Percentiles rank a stretch among this genome's conserved stretches.
phyloP scores from a whole-genome alignment of 1,140 invertebrate genomes.

The Heliothis virescens region DNA sequence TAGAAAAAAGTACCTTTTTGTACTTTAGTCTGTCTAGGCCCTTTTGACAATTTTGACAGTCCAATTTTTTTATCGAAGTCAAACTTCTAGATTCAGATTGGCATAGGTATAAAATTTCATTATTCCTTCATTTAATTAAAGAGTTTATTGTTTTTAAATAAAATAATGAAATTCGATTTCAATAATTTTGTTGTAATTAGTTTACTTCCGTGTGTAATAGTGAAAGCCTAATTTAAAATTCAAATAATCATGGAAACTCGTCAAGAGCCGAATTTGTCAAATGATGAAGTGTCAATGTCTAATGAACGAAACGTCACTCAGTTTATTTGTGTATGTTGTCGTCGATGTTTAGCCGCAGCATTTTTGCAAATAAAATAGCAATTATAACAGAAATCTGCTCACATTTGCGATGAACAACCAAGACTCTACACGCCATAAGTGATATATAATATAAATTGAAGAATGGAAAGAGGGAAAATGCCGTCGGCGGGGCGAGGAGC shows the following conservation, averaged over 20 bases:
- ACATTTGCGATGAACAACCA: not conserved
- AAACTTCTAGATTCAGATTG: not conserved
- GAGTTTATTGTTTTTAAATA: too few species aligned
- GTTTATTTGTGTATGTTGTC: slow-evolving; percentile 30
- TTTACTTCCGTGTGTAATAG: too few species aligned
- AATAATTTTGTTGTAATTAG: too few species aligned
- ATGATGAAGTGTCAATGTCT: not conserved
- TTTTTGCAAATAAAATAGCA: slow-evolving; percentile 6
- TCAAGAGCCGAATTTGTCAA: too few species aligned
- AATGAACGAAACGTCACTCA: not conserved
- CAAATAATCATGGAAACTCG: too few species aligned
- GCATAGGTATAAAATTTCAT: too few species aligned
- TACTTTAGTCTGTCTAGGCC: slow-evolving; percentile 24
- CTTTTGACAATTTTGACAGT: slow-evolving; percentile 51
- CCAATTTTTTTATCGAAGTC: slow-evolving; percentile 22
- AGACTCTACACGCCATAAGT: not conserved
- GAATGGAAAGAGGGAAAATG: slow-evolving; percentile 82
- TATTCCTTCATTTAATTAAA: too few species aligned
- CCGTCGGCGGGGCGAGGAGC: slow-evolving; percentile 80
- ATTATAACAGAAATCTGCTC: slow-evolving; percentile 30
- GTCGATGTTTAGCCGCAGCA: slow-evolving; percentile 1
- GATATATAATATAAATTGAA: slow-evolving; percentile 17
- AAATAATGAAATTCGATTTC: too few species aligned
- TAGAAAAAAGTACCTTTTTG: slow-evolving; percentile 46
- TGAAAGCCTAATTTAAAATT: too few species aligned